A percentile compares a stretch with the other conserved stretches of the same genome.
These are phyloP conservation scores for Cercocebus atys DNA, from an alignment of 2,113 vertebrate species.

Conservation along the genomic window DNA sequence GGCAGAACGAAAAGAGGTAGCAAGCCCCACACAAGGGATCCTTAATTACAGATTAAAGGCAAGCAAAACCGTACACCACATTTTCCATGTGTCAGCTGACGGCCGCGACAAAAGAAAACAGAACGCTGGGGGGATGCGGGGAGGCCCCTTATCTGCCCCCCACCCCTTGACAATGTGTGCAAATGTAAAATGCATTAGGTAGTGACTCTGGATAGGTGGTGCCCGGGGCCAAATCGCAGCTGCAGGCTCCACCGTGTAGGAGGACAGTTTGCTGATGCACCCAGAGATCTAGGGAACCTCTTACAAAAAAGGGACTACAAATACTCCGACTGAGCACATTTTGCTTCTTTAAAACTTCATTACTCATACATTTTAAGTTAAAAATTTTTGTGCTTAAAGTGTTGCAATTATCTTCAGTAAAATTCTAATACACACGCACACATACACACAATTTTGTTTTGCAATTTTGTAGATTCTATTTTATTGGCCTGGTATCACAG, in stretches of 20 bases:
- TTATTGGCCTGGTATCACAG: constrained; percentile 78
- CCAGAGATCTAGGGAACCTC: constrained; percentile 84
- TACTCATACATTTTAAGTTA: constrained; percentile 79
- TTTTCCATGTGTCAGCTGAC: constrained; percentile 82
- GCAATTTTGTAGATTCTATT: constrained; percentile 77
- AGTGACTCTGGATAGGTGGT: constrained; percentile 86
- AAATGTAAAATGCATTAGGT: constrained; percentile 88
- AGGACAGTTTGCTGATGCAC: constrained; percentile 84
- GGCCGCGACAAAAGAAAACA: constrained; percentile 76
- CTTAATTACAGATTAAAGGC: constrained; percentile 83
- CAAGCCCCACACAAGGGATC: constrained; percentile 75
- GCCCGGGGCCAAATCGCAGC: constrained; percentile 84
- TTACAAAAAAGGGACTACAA: constrained; percentile 79
- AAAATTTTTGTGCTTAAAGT: constrained; percentile 76
- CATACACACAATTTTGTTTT: constrained; percentile 46
- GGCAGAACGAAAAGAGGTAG: constrained; percentile 47
- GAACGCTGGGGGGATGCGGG: constrained; percentile 17
- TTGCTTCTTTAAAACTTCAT: constrained; percentile 73
- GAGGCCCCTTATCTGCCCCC: background rate
- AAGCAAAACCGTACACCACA: constrained; percentile 75
- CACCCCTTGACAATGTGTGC: constrained; percentile 81
- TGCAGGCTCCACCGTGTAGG: constrained; percentile 83
- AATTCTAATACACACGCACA: background rate
- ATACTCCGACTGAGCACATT: constrained; percentile 79
- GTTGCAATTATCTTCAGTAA: constrained; percentile 74